Evolutionary conservation across 53 echinoderm and acorn worm genomes (phyloP).

Genomic region (Mesocentrotus franciscanus): DNA sequence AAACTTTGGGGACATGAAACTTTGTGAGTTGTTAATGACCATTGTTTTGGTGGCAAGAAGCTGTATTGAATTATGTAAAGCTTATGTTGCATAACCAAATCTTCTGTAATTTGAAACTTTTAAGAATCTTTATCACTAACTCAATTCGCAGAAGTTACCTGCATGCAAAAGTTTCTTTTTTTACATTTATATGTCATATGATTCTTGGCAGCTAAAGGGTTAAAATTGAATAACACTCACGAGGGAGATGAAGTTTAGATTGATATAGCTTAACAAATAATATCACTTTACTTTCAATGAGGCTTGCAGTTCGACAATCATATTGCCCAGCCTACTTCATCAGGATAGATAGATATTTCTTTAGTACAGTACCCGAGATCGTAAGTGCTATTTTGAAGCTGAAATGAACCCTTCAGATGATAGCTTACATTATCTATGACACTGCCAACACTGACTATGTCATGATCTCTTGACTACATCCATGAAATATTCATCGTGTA

Average conservation of each 20-base stretch:
- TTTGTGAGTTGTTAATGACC: too few relatives aligned
- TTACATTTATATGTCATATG: background rate
- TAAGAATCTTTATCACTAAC: too few relatives aligned
- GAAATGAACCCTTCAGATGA: slow-evolving; percentile 8
- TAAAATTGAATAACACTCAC: background rate
- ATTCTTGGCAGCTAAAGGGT: background rate
- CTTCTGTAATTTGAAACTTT: too few relatives aligned
- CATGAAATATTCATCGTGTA: slow-evolving; percentile 47
- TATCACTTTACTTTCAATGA: slow-evolving; percentile 31
- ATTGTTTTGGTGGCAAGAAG: too few relatives aligned
- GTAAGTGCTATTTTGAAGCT: slow-evolving; percentile 14
- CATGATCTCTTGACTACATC: background rate
- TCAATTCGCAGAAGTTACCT: too few relatives aligned
- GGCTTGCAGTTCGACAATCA: background rate
- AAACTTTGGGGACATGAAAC: too few relatives aligned
- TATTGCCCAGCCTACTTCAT: slow-evolving; percentile 12
- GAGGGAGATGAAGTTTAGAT: background rate
- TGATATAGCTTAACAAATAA: slow-evolving; percentile 5
- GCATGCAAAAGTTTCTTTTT: too few relatives aligned
- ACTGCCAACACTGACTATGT: slow-evolving; percentile 6
- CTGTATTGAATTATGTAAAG: too few relatives aligned
- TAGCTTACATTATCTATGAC: slow-evolving; percentile 39
- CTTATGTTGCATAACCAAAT: too few relatives aligned
- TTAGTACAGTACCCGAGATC: slow-evolving; percentile 53
- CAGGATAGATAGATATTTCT: slow-evolving; percentile 2